Evolutionary conservation across 2,113 vertebrate species (phyloP), one percentile per base, ranked within the genome.

Genomic region (Cyprinus carpio): DNA sequence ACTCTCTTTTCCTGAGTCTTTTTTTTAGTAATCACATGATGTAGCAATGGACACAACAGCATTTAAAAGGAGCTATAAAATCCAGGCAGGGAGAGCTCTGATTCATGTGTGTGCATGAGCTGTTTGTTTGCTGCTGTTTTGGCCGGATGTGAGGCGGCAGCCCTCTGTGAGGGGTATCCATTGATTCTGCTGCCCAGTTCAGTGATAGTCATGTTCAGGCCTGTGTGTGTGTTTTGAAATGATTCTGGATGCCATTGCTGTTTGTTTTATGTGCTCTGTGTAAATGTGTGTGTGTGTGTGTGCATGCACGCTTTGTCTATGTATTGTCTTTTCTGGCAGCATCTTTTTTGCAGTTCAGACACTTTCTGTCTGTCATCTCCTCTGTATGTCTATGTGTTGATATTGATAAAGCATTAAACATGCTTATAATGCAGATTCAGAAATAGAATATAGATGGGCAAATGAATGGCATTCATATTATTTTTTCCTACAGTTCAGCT

Each of bases 1-100:
- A 4, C 49, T 9, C 65, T 27, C 10, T 67, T 56, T 58, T n/a
- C 56, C 7, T 58, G 56, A n/a, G 56, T 23, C 56, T 71, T 78
- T 69, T 62, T 62, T 84, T 75, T 71, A 86, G 84, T 87, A 84
- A 89, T 90, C 84, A 88, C 72, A 67, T 79, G 71, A 74, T 75
- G 62, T 49, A 74, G 46, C 82, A 27, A 11, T 69, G 78, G 51
- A 72, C 75, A 86, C 13, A 79, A 75, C 27, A 25, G 11, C 27
- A 29, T 72, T 82, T 67, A n/a, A 34, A 85, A 88, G 37, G 43
- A 87, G n/a, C 27, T 71, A 75, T 88, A 83, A 56, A 46, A 65
- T 20, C n/a, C 60, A 80, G 11, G 7, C 31, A 5, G 31, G n/a
- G 60, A 23, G 76, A 81, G 12, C 81, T 85, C 79, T 58, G 76